These are phyloP conservation scores for Gasteruption jaculator DNA, from an alignment of 2,888 invertebrate genomes.

Conservation along the genomic window DNA sequence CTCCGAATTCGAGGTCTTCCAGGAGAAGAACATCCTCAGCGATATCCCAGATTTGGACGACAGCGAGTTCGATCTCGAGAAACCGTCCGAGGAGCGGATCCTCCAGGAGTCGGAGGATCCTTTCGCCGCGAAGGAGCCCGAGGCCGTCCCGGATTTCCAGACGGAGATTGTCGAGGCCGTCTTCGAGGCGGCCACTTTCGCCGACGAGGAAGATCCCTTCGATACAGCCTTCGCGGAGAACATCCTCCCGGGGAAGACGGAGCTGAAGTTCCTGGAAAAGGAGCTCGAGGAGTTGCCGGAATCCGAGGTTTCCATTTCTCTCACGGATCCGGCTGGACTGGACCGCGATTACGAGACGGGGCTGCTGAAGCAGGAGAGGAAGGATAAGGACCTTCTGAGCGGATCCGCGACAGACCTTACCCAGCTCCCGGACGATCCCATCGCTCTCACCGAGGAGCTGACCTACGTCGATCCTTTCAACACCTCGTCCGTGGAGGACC, in stretches of 20 bases:
- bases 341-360: slow-evolving; percentile 45
- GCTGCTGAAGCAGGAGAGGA: slow-evolving; percentile 25
- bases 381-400: slow-evolving; percentile 64
- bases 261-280: slow-evolving; percentile 58
- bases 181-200: slow-evolving; percentile 47
- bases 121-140: slow-evolving; percentile 52
- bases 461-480: slow-evolving; percentile 81
- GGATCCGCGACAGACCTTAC: slow-evolving; percentile 74
- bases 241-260: slow-evolving; percentile 64
- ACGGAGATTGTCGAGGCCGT: slow-evolving; percentile 44
- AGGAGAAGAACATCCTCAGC: slow-evolving; percentile 42
- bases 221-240: slow-evolving; percentile 81
- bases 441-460: slow-evolving; percentile 60
- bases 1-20: slow-evolving; percentile 56
- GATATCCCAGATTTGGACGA: slow-evolving; percentile 47
- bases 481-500: slow-evolving; percentile 70
- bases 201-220: slow-evolving; percentile 72
- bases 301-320: slow-evolving; percentile 57
- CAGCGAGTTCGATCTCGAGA: slow-evolving; percentile 38
- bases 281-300: slow-evolving; percentile 59
- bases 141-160: slow-evolving; percentile 36
- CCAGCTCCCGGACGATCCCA: slow-evolving; percentile 64
- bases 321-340: slow-evolving; percentile 62
- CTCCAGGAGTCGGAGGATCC: slow-evolving; percentile 50
- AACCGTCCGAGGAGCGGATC: slow-evolving; percentile 24